These are phyloP conservation scores for Amphipyra berbera DNA, from an alignment of 2,888 invertebrate species.

Conservation along the genomic window DNA sequence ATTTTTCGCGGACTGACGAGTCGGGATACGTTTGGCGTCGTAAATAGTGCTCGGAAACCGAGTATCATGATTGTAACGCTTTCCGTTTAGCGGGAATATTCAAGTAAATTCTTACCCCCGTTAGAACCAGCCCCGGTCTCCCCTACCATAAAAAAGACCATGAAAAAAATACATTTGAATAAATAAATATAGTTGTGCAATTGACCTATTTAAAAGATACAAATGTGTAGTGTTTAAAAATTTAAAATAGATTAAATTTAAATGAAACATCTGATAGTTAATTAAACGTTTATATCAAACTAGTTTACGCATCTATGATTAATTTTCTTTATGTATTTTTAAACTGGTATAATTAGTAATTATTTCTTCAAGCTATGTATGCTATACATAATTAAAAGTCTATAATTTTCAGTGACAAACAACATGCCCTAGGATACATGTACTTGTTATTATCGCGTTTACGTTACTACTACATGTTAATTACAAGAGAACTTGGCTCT, in stretches of 20 bases:
- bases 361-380: conserved; percentile 6
- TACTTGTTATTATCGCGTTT: conserved; percentile 20
- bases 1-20: too few relatives aligned
- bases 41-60: too few relatives aligned
- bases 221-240: conserved; percentile 7
- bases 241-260: conserved; percentile 24
- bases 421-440: conserved; percentile 17
- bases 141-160: too few relatives aligned
- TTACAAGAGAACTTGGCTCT: conserved; percentile 22
- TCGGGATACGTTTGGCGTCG: too few relatives aligned
- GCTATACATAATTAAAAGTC: neutral
- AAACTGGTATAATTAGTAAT: conserved; percentile 12
- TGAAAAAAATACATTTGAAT: too few relatives aligned
- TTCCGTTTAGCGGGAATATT: too few relatives aligned
- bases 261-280: conserved; percentile 32
- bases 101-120: too few relatives aligned
- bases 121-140: too few relatives aligned
- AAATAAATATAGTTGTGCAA: too few relatives aligned
- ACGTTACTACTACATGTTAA: conserved; percentile 21
- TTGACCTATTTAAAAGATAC: too few relatives aligned
- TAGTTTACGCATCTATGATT: too few relatives aligned
- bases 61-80: too few relatives aligned
- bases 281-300: conserved; percentile 27
- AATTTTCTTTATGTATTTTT: conserved; percentile 4
- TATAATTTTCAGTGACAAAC: conserved; percentile 24